Evolutionary conservation across 2,113 vertebrate genomes (phyloP).

Genomic region (Petromus typicus): DNA sequence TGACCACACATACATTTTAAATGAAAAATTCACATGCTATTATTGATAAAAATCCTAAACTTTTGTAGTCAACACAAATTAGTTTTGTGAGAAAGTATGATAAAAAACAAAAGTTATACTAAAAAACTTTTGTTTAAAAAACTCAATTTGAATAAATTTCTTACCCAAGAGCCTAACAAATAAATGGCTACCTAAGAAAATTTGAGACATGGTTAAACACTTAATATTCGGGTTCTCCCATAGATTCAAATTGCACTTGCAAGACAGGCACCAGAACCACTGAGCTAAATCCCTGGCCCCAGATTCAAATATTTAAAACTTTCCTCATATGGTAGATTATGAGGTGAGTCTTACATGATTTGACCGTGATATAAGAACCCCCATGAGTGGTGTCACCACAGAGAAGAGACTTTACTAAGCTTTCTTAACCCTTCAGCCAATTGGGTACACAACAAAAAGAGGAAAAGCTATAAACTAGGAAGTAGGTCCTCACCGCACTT

Average conservation of each 20-base stretch:
- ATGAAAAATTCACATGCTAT: background rate
- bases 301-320: background rate
- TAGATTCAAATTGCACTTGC: background rate
- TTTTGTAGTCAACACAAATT: background rate
- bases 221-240: background rate
- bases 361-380: background rate
- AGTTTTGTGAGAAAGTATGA: background rate
- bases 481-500: background rate
- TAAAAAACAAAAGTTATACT: background rate
- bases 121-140: background rate
- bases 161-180: background rate
- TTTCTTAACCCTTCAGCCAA: background rate
- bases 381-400: background rate
- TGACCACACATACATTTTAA: background rate
- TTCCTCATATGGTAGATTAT: too few species aligned
- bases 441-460: background rate
- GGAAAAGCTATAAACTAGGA: background rate
- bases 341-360: background rate
- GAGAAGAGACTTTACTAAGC: background rate
- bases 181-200: background rate
- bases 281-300: too few species aligned
- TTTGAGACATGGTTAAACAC: accelerated
- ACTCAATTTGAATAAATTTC: background rate
- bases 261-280: too few species aligned
- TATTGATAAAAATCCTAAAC: background rate